Evolutionary conservation across 2,797 vertebrate genomes (phyloP).

Genomic region (Typhlichthys eigenmanni): DNA sequence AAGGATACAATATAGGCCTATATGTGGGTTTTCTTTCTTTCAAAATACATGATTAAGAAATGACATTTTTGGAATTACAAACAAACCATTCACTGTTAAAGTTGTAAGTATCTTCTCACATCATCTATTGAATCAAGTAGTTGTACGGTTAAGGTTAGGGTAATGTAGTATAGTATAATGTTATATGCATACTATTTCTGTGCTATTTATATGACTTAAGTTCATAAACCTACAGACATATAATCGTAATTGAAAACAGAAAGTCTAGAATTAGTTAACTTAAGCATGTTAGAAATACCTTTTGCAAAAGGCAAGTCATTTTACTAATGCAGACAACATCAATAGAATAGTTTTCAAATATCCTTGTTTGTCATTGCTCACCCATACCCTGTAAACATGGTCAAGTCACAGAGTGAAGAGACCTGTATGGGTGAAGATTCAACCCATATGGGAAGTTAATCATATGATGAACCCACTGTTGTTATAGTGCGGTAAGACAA

Average conservation of each 20-base stretch:
- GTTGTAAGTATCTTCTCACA: constrained; percentile 23
- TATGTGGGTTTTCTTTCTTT: background rate
- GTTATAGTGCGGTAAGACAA: background rate
- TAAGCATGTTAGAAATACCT: constrained; percentile 42
- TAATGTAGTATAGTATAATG: no score
- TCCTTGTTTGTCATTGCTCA: constrained; percentile 21
- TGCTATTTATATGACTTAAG: constrained; percentile 34
- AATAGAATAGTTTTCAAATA: constrained; percentile 31
- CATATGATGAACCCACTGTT: background rate
- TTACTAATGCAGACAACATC: constrained; percentile 37
- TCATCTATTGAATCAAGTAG: constrained; percentile 34
- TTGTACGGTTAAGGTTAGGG: background rate
- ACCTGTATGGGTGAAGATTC: background rate
- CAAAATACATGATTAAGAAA: constrained; percentile 35
- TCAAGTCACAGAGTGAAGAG: constrained; percentile 31
- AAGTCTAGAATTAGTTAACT: constrained; percentile 33
- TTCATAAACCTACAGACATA: constrained; percentile 42
- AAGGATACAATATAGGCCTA: background rate
- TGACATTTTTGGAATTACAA: constrained; percentile 21
- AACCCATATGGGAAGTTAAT: background rate
- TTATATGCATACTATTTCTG: constrained; percentile 10
- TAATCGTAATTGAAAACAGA: constrained; percentile 33
- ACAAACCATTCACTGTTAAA: constrained; percentile 33
- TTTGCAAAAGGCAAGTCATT: constrained; percentile 21
- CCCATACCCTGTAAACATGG: constrained; percentile 43